These are phyloP conservation scores for Sebastes kiyomatsui DNA, from an alignment of 2,797 vertebrate genomes.

Conservation along the genomic window DNA sequence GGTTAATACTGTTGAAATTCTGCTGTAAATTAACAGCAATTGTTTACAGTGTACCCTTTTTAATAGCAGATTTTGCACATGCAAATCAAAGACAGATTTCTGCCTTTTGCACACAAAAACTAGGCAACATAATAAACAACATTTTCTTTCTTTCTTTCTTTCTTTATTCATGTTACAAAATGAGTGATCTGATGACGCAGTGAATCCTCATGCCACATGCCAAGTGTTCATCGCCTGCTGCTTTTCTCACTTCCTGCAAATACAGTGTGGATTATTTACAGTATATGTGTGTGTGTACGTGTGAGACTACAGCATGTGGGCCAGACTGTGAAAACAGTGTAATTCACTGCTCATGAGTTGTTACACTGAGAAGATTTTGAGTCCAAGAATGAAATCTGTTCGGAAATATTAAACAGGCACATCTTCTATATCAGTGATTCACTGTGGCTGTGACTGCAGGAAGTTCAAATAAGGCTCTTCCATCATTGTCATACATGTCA, in stretches of 20 bases:
- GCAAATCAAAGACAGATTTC: background rate
- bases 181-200: background rate
- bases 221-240: slow-evolving; percentile 5
- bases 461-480: background rate
- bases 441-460: background rate
- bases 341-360: slow-evolving; percentile 1
- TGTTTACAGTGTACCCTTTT: too few species aligned
- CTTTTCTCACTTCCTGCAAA: slow-evolving; percentile 12
- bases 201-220: background rate
- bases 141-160: background rate
- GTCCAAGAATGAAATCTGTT: slow-evolving; percentile 45
- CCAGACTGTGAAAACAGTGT: slow-evolving; percentile 26
- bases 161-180: background rate
- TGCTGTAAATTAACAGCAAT: too few species aligned
- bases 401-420: slow-evolving; percentile 11
- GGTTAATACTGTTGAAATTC: too few species aligned
- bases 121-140: background rate
- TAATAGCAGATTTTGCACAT: background rate
- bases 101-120: background rate
- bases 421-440: background rate
- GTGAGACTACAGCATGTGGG: background rate
- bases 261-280: slow-evolving; percentile 1
- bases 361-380: slow-evolving; percentile 21
- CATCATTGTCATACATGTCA: background rate
- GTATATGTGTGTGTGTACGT: background rate